These are phyloP conservation scores for Lasiommata megera DNA, from an alignment of 2,888 invertebrate species.

Conservation along the genomic window DNA sequence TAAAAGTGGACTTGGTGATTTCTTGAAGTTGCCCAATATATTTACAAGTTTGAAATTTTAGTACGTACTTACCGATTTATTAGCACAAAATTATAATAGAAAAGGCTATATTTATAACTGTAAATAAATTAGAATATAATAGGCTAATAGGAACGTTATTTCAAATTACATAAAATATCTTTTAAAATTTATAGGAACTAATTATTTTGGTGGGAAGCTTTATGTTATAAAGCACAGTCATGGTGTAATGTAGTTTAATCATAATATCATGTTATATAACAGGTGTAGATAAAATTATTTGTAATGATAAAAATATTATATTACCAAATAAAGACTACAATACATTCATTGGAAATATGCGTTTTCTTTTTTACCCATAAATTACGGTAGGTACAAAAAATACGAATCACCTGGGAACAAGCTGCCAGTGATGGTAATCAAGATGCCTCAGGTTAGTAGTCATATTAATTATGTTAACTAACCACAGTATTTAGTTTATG, in stretches of 20 bases:
- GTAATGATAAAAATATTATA: conserved; percentile 46
- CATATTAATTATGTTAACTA: too few relatives aligned
- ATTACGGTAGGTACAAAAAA: too few relatives aligned
- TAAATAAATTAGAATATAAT: background rate
- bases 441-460: too few relatives aligned
- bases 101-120: background rate
- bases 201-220: conserved; percentile 16
- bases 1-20: too few relatives aligned
- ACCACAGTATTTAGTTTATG: too few relatives aligned
- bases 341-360: background rate
- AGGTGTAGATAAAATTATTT: conserved; percentile 38
- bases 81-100: conserved; percentile 3
- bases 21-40: too few relatives aligned
- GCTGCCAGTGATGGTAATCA: too few relatives aligned
- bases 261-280: conserved; percentile 20
- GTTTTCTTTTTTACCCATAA: too few relatives aligned
- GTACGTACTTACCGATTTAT: background rate
- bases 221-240: conserved; percentile 14
- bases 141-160: background rate
- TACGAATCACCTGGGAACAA: too few relatives aligned
- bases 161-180: background rate
- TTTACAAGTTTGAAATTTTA: too few relatives aligned
- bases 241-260: conserved; percentile 20
- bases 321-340: conserved; percentile 17
- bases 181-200: background rate